phyloP scores from a whole-genome alignment of 2,888 invertebrate genomes.

The Drosophila leonis region DNA sequence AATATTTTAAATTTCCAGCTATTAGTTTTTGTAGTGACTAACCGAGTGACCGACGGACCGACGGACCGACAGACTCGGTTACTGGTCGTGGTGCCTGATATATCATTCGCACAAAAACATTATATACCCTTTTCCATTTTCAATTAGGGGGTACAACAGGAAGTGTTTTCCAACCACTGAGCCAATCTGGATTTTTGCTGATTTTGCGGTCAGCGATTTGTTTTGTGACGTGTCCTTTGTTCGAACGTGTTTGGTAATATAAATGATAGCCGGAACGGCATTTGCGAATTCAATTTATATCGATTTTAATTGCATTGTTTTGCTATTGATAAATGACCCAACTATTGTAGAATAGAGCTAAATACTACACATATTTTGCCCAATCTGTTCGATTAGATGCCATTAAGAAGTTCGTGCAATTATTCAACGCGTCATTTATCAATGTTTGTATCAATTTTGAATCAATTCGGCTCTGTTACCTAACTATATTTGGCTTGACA shows the following conservation, averaged over 20 bases:
- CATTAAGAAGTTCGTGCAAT: not conserved
- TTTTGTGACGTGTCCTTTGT: constrained; percentile 14
- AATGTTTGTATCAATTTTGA: not conserved
- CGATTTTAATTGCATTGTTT: constrained; percentile 40
- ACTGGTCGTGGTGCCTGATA: too few species aligned
- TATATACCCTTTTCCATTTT: not conserved
- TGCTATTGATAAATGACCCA: constrained; percentile 47
- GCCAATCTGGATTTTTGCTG: constrained; percentile 15
- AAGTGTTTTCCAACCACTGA: constrained; percentile 7
- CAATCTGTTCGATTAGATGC: constrained; percentile 10
- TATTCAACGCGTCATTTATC: not conserved
- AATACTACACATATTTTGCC: not conserved
- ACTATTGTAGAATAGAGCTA: constrained; percentile 11
- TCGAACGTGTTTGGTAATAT: constrained; percentile 31
- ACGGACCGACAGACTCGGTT: too few species aligned
- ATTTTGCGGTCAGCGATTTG: constrained; percentile 56
- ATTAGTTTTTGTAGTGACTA: too few species aligned
- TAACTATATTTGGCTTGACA: not conserved
- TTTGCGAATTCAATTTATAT: constrained; percentile 41
- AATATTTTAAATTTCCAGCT: too few species aligned
- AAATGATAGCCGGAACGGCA: constrained; percentile 15
- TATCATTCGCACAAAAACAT: not conserved
- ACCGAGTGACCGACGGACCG: too few species aligned
- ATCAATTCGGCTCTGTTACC: not conserved
- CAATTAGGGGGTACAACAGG: too few species aligned